Conservation (phyloP, 2,888 invertebrate species). For the Physocephala rufipes region DNA sequence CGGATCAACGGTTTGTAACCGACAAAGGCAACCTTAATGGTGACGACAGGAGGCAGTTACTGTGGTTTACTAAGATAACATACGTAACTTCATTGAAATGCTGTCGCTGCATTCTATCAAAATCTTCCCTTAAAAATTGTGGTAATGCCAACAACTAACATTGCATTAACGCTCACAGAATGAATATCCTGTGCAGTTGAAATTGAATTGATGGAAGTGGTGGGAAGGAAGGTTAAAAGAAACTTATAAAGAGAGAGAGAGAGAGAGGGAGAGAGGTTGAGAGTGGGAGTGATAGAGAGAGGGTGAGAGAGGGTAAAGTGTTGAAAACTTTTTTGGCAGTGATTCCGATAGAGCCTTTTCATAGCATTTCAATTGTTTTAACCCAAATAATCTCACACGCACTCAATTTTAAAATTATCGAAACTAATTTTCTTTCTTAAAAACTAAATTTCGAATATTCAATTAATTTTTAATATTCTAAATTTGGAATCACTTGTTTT, state of each 20-base stretch:
- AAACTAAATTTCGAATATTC: neutral
- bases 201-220: neutral
- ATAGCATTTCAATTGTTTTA: slow-evolving; percentile 32
- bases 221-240: neutral
- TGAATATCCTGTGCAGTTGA: neutral
- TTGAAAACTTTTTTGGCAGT: slow-evolving; percentile 34
- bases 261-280: neutral
- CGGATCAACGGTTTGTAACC: neutral
- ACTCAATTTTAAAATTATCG: slow-evolving; percentile 19
- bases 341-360: slow-evolving; percentile 40
- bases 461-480: too few species aligned
- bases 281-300: neutral
- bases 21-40: neutral
- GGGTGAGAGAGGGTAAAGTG: slow-evolving; percentile 26
- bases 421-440: slow-evolving; percentile 11
- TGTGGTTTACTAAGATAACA: neutral
- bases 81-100: neutral
- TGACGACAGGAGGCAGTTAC: neutral
- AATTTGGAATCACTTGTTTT: slow-evolving; percentile 8
- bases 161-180: neutral
- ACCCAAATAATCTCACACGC: slow-evolving; percentile 19
- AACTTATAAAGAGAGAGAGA: neutral
- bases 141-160: slow-evolving; percentile 11
- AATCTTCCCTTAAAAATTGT: slow-evolving; percentile 29
- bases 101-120: slow-evolving; percentile 8